phyloP scores from a whole-genome alignment of 2,113 vertebrate genomes.

The Nothoprocta pentlandii region DNA sequence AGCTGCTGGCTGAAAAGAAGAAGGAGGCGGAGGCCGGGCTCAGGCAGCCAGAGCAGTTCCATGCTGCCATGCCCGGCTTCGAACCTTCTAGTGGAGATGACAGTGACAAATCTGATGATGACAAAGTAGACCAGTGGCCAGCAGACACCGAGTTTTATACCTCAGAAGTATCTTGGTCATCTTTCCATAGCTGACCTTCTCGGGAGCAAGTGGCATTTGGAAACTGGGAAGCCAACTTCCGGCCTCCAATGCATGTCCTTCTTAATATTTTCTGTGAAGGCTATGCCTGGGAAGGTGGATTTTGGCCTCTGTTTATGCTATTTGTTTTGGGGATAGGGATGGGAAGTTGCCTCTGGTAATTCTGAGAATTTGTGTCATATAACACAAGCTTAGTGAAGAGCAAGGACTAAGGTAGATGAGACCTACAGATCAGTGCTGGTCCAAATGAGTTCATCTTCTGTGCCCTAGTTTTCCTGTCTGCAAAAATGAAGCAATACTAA shows the following conservation, averaged over 20 bases:
- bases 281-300: background rate
- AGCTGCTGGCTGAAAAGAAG: constrained; percentile 67
- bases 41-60: background rate
- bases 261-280: background rate
- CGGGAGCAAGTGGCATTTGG: background rate
- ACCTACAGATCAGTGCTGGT: background rate
- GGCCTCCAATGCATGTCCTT: background rate
- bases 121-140: constrained; percentile 77
- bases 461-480: constrained; percentile 15
- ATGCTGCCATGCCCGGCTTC: background rate
- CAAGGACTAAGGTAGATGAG: rapidly evolving
- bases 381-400: rapidly evolving
- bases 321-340: background rate
- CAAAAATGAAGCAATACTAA: background rate
- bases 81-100: constrained; percentile 81
- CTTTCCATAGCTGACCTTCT: constrained; percentile 80
- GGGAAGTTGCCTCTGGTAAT: background rate
- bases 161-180: constrained; percentile 78
- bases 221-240: background rate
- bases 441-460: background rate
- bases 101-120: constrained; percentile 72
- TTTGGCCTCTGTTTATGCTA: background rate
- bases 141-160: constrained; percentile 75
- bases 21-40: constrained; percentile 45
- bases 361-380: rapidly evolving